A percentile compares a stretch with the other conserved stretches of the same genome.
Conservation (phyloP, 2,113 vertebrate species). For the Struthio camelus region DNA sequence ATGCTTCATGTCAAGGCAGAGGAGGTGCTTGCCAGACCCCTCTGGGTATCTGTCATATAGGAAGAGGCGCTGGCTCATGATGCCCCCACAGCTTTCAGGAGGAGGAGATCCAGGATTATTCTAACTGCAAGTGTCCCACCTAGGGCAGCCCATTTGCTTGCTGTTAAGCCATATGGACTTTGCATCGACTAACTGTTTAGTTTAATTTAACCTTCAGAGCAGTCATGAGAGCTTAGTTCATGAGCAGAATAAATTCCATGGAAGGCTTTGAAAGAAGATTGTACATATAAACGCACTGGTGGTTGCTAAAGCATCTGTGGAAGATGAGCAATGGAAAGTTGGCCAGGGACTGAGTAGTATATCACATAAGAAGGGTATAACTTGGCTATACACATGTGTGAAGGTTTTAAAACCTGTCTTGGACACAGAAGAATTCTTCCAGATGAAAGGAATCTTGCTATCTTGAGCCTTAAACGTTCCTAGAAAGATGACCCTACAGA, state of each 20-base stretch:
- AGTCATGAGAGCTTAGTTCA: background rate
- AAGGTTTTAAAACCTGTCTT: background rate
- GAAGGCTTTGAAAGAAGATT: background rate
- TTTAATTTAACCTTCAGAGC: constrained; percentile 29
- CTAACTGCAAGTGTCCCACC: background rate
- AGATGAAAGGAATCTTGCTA: background rate
- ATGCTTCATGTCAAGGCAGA: background rate
- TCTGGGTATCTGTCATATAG: background rate
- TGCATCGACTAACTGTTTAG: background rate
- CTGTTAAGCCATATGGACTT: background rate
- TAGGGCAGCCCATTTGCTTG: background rate
- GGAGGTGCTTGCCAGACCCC: background rate
- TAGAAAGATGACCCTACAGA: constrained; percentile 18
- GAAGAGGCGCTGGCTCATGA: background rate
- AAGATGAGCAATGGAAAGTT: constrained; percentile 29
- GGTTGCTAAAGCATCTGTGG: background rate
- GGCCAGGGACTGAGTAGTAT: background rate
- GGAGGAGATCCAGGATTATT: background rate
- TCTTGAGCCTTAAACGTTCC: constrained; percentile 40
- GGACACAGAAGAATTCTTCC: background rate
- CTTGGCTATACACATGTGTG: background rate
- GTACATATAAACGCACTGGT: background rate
- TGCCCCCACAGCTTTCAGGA: background rate
- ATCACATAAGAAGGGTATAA: background rate
- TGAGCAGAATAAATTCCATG: background rate